A percentile compares a stretch with the other conserved stretches of the same genome.
Conservation (phyloP, 2,113 vertebrate genomes). For the Antigone vipio region DNA sequence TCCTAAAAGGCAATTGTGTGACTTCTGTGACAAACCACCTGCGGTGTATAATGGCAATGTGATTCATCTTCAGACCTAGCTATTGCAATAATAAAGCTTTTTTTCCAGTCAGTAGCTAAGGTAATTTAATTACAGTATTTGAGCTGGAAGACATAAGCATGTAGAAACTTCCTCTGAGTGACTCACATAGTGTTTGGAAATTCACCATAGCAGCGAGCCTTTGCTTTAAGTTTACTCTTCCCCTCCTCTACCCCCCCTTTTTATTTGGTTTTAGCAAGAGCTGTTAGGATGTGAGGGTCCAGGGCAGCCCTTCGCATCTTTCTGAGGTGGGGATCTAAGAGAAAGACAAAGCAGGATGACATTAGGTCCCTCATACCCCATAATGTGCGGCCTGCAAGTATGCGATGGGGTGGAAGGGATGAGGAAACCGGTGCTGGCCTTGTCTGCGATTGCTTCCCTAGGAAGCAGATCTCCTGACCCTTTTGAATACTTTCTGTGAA, state of each 20-base stretch:
- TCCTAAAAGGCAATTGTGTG: slow-evolving; percentile 14
- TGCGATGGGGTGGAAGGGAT: fast-evolving
- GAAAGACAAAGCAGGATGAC: not conserved
- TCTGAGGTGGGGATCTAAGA: not conserved
- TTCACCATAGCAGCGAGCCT: slow-evolving; percentile 2
- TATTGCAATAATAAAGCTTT: slow-evolving; percentile 33
- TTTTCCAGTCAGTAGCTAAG: slow-evolving; percentile 38
- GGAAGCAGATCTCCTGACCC: not conserved
- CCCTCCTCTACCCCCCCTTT: not conserved
- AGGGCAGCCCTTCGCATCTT: not conserved
- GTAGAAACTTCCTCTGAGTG: slow-evolving; percentile 45
- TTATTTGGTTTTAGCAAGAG: not conserved
- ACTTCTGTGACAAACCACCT: slow-evolving; percentile 55
- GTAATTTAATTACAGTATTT: slow-evolving; percentile 63
- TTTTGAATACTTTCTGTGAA: not conserved
- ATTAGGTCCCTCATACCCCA: not conserved
- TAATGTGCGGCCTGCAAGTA: not conserved
- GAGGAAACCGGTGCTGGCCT: not conserved
- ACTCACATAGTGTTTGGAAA: slow-evolving; percentile 46
- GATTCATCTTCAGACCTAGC: slow-evolving; percentile 58
- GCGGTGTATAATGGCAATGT: not conserved
- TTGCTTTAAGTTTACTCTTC: not conserved
- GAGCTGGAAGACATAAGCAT: slow-evolving; percentile 32
- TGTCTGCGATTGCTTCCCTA: not conserved
- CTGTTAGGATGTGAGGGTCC: not conserved